phyloP scores from a whole-genome alignment of 2,113 vertebrate genomes.

The Chamaea fasciata region DNA sequence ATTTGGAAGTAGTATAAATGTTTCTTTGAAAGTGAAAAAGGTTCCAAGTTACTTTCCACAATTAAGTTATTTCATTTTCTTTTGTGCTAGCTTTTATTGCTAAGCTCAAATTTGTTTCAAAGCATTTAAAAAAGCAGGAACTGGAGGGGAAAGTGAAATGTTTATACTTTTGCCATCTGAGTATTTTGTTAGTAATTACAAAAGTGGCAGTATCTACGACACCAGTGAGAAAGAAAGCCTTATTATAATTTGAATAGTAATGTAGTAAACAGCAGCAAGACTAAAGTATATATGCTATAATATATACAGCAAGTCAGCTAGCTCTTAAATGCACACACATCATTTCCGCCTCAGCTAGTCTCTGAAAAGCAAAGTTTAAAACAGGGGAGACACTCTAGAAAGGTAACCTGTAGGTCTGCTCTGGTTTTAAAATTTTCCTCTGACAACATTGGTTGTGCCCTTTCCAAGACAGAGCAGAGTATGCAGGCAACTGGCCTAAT shows the following conservation, averaged over 20 bases:
- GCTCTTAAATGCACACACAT: not conserved
- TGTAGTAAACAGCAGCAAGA: not conserved
- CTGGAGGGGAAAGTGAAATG: not conserved
- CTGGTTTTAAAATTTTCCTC: not conserved
- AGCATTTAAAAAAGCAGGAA: not conserved
- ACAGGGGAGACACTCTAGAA: not conserved
- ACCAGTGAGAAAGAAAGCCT: not conserved
- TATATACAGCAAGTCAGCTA: not conserved
- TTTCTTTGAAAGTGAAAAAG: not conserved
- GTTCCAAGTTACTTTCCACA: not conserved
- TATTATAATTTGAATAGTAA: not conserved
- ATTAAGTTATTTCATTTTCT: not conserved
- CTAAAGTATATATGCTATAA: not conserved
- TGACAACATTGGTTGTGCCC: fast-evolving
- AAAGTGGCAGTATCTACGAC: not conserved
- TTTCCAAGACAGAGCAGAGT: not conserved
- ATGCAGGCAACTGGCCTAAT: not conserved
- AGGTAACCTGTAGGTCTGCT: not conserved
- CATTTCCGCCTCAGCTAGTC: not conserved
- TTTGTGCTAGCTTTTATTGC: not conserved
- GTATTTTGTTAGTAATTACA: not conserved
- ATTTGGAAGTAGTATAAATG: not conserved
- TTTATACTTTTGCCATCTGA: not conserved
- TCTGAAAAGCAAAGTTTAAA: not conserved
- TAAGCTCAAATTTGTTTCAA: not conserved